Evolutionary conservation across 2,797 vertebrate species (phyloP), one percentile per base, ranked within the genome.

Genomic region (Saxicola maurus): DNA sequence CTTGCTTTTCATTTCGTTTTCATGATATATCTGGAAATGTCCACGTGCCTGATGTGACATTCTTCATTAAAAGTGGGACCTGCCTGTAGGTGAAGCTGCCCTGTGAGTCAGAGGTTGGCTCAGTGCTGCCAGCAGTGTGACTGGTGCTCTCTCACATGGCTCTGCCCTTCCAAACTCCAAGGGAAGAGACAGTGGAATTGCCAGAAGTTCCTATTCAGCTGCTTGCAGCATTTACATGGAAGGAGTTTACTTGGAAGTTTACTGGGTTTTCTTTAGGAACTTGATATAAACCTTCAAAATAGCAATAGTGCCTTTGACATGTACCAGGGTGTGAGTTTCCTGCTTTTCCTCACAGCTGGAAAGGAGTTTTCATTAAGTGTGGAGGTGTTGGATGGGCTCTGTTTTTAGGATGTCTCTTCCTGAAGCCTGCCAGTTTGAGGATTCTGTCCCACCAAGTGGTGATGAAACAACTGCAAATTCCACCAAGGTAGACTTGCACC

Each of bases 121-220:
- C 0, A 0, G 24, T 0, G 0, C 15, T 60, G 62, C n/a, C 49
- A 30, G 45, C 6, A 2, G 6, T 77, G 46, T 65, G 42, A 27
- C 37, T 1, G 0, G 17, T 1, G 0, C 48, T 43, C 72, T 43
- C 18, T n/a, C 7, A 0, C 5, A 0, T 45, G 16, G 9, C 35
- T 51, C 42, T 86, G 20, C 43, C 23, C 31, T 77, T 67, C 61
- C 31, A 16, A 19, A 28, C 31, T 46, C 57, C 37, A 30, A 8
- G 48, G 21, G 21, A 49, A 14, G 53, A 42, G 23, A 35, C 56
- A 46, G 30, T 7, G 18, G 38, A 56, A 28, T 17, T 59, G 46
- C 24, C 31, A 60, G 17, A 23, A 66, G 15, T n/a, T 92, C 13
- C 7, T 28, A 8, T 72, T 95, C 19, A 74, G 30, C 21, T 72